Base-by-base conservation (phyloP, 2,888 invertebrate genomes). In the Cataglyphis livida region DNA sequence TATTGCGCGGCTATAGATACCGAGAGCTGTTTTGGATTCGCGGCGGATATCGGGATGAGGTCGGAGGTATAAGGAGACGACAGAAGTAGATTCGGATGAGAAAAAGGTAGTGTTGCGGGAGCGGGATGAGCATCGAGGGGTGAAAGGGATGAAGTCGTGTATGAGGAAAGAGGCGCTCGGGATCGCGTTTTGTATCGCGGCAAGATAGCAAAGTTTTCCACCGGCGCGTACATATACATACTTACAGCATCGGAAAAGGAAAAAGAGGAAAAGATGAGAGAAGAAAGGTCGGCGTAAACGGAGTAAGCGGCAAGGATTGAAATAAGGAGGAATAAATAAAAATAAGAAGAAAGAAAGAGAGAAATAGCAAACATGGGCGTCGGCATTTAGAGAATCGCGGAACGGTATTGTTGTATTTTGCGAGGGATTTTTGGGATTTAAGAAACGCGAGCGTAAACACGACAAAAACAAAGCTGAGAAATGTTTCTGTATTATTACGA, bases 171-270 rank as follows among this genome's bases (percentile, higher is more conserved):
- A 74, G 76, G 21, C 84, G 75, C 76, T 61, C 32, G 84, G 75
- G 82, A 85, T 83, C 86, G 70, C 59, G 84, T 89, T 86, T 86
- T 86, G 82, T 84, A 84, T 87, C 82, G 84, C 75, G 71, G 82
- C 81, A 15, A 83, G 85, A 84, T 51, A 65, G 83, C 73, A 73
- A 89, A 89, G 71, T 87, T 89, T 88, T 68, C 84, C 75, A 64
- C 84, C 81, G 81, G 81, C 83, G 75, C 70, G 82, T 84, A 84
- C 82, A 83, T 28, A 28, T 70, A 85, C 83, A 83, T 81, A 85
- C 70, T 70, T 70, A 44, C 78, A 54, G 59, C 51, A 32, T 54
- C 10, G 48, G 48, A 44, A 32, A 75, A 81, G 57, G 18, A 38
- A 44, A 32, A 32, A 35, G 18, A 28, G 28, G 7, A 68, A n/a